Evolutionary conservation across 2,113 vertebrate species (phyloP).

Genomic region (Lagopus muta): DNA sequence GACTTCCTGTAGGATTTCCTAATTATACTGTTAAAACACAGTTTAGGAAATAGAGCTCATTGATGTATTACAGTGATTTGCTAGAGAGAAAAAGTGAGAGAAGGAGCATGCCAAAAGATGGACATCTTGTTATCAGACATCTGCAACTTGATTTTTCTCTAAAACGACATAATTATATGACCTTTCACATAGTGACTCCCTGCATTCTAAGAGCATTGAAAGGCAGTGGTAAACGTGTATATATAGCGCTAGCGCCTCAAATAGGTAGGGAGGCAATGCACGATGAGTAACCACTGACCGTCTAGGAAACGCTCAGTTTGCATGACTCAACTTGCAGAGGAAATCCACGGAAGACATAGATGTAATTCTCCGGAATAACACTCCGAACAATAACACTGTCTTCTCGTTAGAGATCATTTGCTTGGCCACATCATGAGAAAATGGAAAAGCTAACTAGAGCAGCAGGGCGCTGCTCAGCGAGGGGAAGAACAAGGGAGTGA

Average conservation of each 20-base stretch:
- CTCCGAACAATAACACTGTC: background rate
- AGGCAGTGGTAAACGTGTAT: background rate
- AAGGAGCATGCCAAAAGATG: background rate
- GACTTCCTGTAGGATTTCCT: background rate
- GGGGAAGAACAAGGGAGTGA: background rate
- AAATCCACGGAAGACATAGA: background rate
- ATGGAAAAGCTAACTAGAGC: background rate
- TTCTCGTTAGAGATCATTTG: background rate
- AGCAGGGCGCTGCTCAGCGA: background rate
- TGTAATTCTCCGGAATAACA: background rate
- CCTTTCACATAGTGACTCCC: accelerated
- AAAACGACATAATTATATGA: background rate
- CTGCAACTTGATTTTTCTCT: background rate
- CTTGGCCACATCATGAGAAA: background rate
- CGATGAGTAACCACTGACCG: background rate
- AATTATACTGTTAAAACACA: background rate
- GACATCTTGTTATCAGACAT: background rate
- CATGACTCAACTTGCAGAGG: background rate
- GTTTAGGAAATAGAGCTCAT: background rate
- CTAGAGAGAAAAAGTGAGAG: background rate
- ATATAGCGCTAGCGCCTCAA: background rate
- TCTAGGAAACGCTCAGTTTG: background rate
- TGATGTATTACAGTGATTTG: background rate
- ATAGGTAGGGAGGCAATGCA: background rate
- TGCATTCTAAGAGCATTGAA: background rate